These are phyloP conservation scores for Sparidentex hasta DNA, from an alignment of 2,797 vertebrate species.

Conservation along the genomic window DNA sequence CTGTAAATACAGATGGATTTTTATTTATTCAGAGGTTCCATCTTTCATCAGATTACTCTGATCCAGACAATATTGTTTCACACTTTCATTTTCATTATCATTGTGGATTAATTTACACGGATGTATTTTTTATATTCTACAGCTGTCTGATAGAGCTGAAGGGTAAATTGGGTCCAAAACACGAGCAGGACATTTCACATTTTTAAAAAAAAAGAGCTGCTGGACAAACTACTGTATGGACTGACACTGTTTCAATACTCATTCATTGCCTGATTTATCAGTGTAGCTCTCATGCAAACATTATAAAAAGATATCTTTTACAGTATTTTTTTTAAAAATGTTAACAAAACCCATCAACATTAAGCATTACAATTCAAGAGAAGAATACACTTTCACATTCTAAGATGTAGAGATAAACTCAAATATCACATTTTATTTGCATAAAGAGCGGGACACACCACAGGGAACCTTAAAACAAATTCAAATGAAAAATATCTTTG, in stretches of 20 bases:
- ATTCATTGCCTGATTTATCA: background rate
- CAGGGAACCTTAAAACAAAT: conserved; percentile 42
- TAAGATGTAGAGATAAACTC: background rate
- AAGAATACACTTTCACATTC: background rate
- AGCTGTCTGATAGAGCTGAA: background rate
- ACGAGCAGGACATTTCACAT: background rate
- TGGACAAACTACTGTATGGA: background rate
- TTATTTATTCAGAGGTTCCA: too few species aligned
- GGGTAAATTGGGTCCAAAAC: background rate
- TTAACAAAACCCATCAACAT: background rate
- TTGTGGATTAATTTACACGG: too few species aligned
- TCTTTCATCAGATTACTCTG: too few species aligned
- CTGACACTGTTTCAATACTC: background rate
- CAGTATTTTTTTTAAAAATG: too few species aligned
- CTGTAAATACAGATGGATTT: too few species aligned
- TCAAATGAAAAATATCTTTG: conserved; percentile 53
- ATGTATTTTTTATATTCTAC: background rate
- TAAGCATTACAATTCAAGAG: background rate
- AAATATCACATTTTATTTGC: background rate
- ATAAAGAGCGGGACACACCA: background rate
- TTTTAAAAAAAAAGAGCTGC: background rate
- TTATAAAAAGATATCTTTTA: background rate
- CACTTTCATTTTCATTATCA: too few species aligned
- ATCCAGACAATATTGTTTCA: too few species aligned
- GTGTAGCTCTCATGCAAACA: background rate